Evolutionary conservation across 2,113 vertebrate species (phyloP).

Genomic region (Anoplopoma fimbria): DNA sequence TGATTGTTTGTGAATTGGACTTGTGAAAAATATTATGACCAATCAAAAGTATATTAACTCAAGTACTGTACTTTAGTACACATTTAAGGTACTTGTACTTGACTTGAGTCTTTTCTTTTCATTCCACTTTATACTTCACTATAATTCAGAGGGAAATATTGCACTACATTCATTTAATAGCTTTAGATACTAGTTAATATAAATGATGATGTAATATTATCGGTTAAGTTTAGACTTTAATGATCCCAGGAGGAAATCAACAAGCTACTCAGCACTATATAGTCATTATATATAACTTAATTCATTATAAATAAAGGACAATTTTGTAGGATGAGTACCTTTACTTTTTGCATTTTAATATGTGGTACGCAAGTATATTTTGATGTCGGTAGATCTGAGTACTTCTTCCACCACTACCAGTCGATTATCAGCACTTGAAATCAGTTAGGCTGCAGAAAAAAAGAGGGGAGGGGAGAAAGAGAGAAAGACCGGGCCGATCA

Average conservation of each 20-base stretch:
- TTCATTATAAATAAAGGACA: too few species aligned
- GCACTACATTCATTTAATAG: neutral
- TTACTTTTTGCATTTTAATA: too few species aligned
- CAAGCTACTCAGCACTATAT: too few species aligned
- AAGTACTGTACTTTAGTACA: neutral
- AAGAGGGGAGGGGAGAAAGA: neutral
- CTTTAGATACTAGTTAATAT: neutral
- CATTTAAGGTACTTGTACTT: too few species aligned
- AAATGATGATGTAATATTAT: neutral
- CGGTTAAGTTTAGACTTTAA: neutral
- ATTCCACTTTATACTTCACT: neutral
- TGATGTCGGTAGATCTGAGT: too few species aligned
- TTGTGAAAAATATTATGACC: neutral
- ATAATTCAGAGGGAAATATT: neutral
- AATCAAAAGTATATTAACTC: neutral
- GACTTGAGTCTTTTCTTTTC: neutral
- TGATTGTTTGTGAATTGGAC: neutral
- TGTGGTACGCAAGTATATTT: too few species aligned
- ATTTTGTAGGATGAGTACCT: too few species aligned
- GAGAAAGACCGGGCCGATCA: conserved; percentile 48
- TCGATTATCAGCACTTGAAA: conserved; percentile 19
- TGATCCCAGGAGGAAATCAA: too few species aligned
- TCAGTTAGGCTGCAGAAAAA: neutral
- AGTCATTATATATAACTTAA: too few species aligned
- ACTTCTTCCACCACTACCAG: neutral